phyloP scores from a whole-genome alignment of 2,113 vertebrate species.

The Pogonocichla stellata region DNA sequence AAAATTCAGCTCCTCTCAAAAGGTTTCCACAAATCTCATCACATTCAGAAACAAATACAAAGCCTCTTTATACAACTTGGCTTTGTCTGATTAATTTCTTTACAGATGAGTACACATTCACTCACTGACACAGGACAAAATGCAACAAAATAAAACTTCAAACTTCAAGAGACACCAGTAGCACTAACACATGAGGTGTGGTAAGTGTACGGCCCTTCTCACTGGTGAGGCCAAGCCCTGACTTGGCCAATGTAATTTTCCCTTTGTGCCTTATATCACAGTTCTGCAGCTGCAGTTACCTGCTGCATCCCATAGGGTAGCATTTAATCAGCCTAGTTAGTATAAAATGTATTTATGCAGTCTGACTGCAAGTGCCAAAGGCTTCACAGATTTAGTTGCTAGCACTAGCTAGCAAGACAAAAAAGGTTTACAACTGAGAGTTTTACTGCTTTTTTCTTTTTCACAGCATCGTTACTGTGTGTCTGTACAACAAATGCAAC shows the following conservation, averaged over 20 bases:
- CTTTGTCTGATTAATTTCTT: not conserved
- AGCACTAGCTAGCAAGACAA: not conserved
- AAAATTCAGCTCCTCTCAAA: not conserved
- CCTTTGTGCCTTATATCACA: not conserved
- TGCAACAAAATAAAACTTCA: not conserved
- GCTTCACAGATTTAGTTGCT: slow-evolving; percentile 10
- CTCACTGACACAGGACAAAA: not conserved
- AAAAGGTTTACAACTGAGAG: slow-evolving; percentile 5
- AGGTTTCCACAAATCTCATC: not conserved
- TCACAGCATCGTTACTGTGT: not conserved
- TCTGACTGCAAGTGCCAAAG: slow-evolving; percentile 31
- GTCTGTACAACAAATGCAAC: not conserved
- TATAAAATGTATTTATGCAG: not conserved
- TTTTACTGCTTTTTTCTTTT: not conserved
- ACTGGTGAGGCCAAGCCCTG: not conserved
- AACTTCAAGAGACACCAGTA: not conserved
- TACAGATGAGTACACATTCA: not conserved
- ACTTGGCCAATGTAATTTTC: not conserved
- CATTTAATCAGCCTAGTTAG: not conserved
- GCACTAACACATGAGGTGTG: not conserved
- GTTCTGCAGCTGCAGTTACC: not conserved
- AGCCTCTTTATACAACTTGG: not conserved
- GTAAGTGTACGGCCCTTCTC: not conserved
- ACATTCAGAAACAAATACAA: not conserved
- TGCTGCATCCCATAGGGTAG: not conserved